Evolutionary conservation across 1,140 invertebrate species (phyloP), one percentile per base, ranked within the genome.

Genomic region (Magallana ariakensis): DNA sequence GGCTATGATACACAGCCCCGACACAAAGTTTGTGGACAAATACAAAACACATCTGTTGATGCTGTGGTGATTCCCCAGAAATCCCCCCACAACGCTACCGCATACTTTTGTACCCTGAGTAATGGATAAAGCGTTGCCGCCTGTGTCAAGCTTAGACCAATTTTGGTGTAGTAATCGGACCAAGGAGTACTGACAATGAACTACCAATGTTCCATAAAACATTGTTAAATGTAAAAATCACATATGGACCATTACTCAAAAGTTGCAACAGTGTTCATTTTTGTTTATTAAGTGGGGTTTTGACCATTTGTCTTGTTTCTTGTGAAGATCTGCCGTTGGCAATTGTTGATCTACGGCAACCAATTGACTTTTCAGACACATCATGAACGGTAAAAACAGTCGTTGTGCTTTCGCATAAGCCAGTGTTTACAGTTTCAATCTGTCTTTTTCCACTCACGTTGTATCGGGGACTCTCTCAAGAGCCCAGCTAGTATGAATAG

Each of bases 141-240:
- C 54, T 91, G 83, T 16, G 90, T 87, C 54, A 89, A 87, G 19
- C 33, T 83, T 11, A 91, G 16, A 10, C 92, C 92, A 80, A 85
- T 84, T 55, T 90, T 80, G 16, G 83, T 83, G n/a, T 89, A 82
- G 82, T 91, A 93, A 33, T 92, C 92, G 22, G 90, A 19, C 75
- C 90, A 85, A 92, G 91, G 1, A 93, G 70, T 62, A 91, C 57
- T 0, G 90, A 26, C 13, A 93, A 89, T 15, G 86, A 84, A 15
- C 80, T 81, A 10, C 90, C 92, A 19, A 91, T 88, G 86, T 94
- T 94, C 93, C 93, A 94, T 60, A 93, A 85, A 11, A 93, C 89
- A 80, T 92, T 93, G 53, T 92, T 93, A 26, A 92, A 10, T 83
- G 91, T 92, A 62, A 91, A 93, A 15, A 93, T 83, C 56, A 91